Percentiles rank a stretch among this genome's conserved stretches.
Conservation (phyloP, 2,113 vertebrate species). For the Patagioenas fasciata region DNA sequence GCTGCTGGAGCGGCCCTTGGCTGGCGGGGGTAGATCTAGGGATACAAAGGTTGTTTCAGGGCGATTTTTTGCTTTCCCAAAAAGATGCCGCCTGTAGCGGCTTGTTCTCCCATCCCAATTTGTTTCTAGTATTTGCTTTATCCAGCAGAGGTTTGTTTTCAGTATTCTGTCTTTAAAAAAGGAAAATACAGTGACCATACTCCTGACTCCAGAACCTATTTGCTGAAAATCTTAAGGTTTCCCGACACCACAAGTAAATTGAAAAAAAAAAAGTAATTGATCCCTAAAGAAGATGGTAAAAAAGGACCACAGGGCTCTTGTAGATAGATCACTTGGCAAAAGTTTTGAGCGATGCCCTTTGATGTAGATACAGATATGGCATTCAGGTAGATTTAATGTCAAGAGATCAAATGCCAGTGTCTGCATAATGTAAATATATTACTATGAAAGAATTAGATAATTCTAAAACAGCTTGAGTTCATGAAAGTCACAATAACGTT, state of each 20-base stretch:
- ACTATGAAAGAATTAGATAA: not conserved
- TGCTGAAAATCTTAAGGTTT: not conserved
- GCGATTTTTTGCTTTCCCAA: not conserved
- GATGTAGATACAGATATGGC: accelerated
- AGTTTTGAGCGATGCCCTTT: not conserved
- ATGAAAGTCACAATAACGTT: not conserved
- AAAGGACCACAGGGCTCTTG: not conserved
- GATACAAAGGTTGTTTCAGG: accelerated
- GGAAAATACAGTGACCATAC: not conserved
- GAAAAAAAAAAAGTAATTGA: not conserved
- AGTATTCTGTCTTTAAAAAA: not conserved
- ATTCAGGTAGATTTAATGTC: not conserved
- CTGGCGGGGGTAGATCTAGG: too few relatives aligned
- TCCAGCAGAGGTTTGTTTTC: not conserved
- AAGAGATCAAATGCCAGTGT: not conserved
- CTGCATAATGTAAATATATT: not conserved
- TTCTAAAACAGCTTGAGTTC: not conserved
- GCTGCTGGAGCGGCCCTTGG: accelerated
- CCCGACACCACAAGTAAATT: not conserved
- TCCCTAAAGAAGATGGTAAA: not conserved
- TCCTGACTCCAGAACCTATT: not conserved
- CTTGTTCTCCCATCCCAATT: not conserved
- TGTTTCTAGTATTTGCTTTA: accelerated
- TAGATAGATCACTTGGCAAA: not conserved
- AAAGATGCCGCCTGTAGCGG: accelerated